Base-by-base conservation (phyloP, 2,888 invertebrate genomes). In the Euzophera pinguis region DNA sequence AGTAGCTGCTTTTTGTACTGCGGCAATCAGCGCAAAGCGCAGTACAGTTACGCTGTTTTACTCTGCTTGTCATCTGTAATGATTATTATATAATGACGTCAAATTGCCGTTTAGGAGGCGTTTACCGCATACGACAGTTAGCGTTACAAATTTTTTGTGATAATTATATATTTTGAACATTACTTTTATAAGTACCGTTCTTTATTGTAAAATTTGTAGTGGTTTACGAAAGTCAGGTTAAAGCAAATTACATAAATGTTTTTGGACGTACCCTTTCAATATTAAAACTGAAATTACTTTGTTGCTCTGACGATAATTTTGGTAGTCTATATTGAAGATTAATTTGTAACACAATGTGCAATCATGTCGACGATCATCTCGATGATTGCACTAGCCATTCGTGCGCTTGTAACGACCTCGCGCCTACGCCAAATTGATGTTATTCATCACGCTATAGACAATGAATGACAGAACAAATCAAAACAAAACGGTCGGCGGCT, bases 31-130 rank as follows among this genome's bases (percentile, higher is more conserved):
- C 69, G 65, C 72, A 68, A 62, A 67, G 62, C 64, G 58, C 60
- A 61, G 63, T 72, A 81, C 81, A 78, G 81, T 79, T 80, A 78
- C 57, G 57, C 57, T 63, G 58, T 59, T 71, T 67, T 67, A 68
- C 64, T 61, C 61, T 27, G 51, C 35, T 42, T 51, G 39, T 50
- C 49, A 50, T 50, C 39, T 14, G 29, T 43, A 32, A 43, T 51
- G 43, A 50, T 51, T 51, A 51, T 51, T 51, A 51, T 37, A 43
- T 51, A 51, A 51, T 43, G 51, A 51, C 13, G 51, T 37, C 12
- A 32, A 51, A 51, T 51, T 37, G 43, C 34, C 42, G 43, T 51
- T 51, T 51, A 51, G 35, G 43, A 32, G 22, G 27, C 51, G 27
- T 22, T 51, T 32, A 32, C 38, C 38, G 29, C 41, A 41, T 29